Evolutionary conservation across 2,888 invertebrate species (phyloP).

Genomic region (Acleris literana): DNA sequence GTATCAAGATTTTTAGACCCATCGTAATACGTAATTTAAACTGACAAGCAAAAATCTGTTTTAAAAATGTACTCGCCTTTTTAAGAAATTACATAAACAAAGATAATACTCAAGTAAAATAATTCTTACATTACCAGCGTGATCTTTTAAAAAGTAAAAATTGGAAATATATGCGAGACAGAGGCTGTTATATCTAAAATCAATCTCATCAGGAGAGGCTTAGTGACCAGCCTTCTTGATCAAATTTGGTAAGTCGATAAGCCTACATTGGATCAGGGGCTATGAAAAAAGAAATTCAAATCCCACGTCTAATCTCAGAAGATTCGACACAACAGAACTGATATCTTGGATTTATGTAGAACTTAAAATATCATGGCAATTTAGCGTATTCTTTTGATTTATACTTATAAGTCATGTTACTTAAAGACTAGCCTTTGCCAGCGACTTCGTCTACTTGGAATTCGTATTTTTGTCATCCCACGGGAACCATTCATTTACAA

Average conservation of each 20-base stretch:
- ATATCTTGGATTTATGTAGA: neutral
- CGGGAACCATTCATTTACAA: too few species aligned
- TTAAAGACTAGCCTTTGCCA: too few species aligned
- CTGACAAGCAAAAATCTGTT: neutral
- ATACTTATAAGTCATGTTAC: too few species aligned
- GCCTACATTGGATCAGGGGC: constrained; percentile 5
- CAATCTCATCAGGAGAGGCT: constrained; percentile 27
- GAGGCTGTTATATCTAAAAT: constrained; percentile 15
- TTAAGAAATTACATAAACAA: neutral
- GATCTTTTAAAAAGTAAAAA: constrained; percentile 14
- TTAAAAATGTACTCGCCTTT: too few species aligned
- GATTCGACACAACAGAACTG: neutral
- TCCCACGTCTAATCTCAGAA: neutral
- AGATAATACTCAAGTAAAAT: constrained; percentile 14
- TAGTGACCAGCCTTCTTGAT: constrained; percentile 26
- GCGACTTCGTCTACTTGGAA: too few species aligned
- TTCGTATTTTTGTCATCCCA: too few species aligned
- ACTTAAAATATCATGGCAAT: too few species aligned
- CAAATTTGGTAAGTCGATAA: constrained; percentile 25
- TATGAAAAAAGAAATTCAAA: constrained; percentile 22
- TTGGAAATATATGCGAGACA: constrained; percentile 15
- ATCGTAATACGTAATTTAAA: neutral
- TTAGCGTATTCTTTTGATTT: too few species aligned
- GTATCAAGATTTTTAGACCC: too few species aligned
- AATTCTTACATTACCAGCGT: constrained; percentile 4